Percentiles rank a stretch among this genome's conserved stretches.
Evolutionary conservation across 2,888 invertebrate genomes (phyloP).

Genomic region (Prosopocoilus inquinatus): DNA sequence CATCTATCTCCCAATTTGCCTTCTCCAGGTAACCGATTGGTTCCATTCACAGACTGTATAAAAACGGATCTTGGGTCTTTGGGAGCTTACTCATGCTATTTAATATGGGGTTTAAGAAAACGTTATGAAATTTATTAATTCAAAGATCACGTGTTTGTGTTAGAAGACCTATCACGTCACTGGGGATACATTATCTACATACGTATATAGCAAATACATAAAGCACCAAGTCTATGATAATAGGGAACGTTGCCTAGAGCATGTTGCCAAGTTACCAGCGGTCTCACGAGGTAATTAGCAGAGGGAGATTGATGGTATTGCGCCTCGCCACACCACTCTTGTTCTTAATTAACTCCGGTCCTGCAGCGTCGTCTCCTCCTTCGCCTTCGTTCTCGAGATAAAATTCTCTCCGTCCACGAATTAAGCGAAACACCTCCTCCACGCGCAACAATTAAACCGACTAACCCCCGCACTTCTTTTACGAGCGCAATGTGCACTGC

Average conservation of each 20-base stretch:
- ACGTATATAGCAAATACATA: conserved; percentile 1
- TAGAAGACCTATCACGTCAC: too few species aligned
- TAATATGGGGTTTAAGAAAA: too few species aligned
- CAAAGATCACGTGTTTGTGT: too few species aligned
- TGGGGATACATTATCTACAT: too few species aligned
- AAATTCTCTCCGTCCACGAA: not conserved
- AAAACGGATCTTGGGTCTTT: too few species aligned
- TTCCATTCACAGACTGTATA: too few species aligned
- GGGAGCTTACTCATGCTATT: too few species aligned
- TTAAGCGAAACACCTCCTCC: not conserved
- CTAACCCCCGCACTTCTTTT: not conserved
- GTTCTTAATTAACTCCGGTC: conserved; percentile 39
- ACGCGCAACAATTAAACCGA: not conserved
- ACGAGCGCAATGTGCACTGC: not conserved
- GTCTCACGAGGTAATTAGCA: conserved; percentile 37
- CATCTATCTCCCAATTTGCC: too few species aligned
- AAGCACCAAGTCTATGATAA: conserved; percentile 19
- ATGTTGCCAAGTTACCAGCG: conserved; percentile 31
- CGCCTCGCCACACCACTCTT: conserved; percentile 36
- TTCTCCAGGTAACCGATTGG: too few species aligned
- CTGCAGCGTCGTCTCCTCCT: conserved; percentile 33
- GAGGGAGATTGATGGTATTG: conserved; percentile 39
- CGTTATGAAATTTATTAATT: too few species aligned
- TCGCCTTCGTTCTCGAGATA: not conserved
- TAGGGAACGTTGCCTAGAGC: conserved; percentile 31